These are phyloP conservation scores for Hyalella azteca DNA, from an alignment of 2,888 invertebrate genomes.

Conservation along the genomic window DNA sequence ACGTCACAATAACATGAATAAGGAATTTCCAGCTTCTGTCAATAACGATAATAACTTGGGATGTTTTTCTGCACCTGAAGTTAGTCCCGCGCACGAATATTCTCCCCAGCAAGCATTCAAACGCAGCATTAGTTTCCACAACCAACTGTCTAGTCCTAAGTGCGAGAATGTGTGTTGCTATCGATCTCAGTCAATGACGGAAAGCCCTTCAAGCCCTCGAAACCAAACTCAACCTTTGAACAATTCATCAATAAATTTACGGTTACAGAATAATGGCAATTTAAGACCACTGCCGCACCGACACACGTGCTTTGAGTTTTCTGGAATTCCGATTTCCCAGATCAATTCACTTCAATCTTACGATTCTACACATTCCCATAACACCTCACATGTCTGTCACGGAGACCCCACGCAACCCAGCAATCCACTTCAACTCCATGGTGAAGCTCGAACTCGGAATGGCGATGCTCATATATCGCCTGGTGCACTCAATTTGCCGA, in stretches of 20 bases:
- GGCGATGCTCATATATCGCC: not conserved
- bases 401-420: conserved; percentile 43
- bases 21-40: not conserved
- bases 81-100: conserved; percentile 57
- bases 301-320: conserved; percentile 6
- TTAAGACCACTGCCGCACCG: not conserved
- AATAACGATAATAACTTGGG: conserved; percentile 52
- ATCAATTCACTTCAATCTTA: not conserved
- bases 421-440: conserved; percentile 3
- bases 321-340: not conserved
- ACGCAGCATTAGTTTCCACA: conserved; percentile 57
- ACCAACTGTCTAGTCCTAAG: conserved; percentile 58
- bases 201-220: not conserved
- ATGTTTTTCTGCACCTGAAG: conserved; percentile 57
- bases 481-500: not conserved
- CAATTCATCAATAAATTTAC: not conserved
- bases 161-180: conserved; percentile 57
- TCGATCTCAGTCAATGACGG: not conserved
- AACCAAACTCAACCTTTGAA: not conserved
- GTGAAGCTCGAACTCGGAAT: not conserved
- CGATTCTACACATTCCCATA: not conserved
- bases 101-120: conserved; percentile 54
- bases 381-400: not conserved
- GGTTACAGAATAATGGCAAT: not conserved
- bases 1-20: conserved; percentile 38